Evolutionary conservation across 2,797 vertebrate genomes (phyloP).

Genomic region (Muscicapa striata): DNA sequence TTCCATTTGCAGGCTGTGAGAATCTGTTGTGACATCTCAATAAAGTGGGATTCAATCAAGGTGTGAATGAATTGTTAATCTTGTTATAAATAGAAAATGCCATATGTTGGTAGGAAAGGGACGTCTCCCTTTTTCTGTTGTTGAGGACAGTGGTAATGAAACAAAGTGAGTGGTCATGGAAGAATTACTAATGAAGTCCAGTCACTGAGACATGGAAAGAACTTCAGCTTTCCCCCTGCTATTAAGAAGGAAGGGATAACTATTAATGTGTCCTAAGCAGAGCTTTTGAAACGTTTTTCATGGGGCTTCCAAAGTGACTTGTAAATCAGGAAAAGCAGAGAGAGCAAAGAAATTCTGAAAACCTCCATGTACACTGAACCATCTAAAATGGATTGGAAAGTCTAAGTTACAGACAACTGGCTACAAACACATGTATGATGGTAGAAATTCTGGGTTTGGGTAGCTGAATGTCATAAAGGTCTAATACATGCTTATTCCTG

Average conservation of each 20-base stretch:
- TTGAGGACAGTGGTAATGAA: constrained; percentile 65
- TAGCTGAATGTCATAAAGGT: background rate
- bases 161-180: constrained; percentile 56
- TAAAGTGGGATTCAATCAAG: constrained; percentile 79
- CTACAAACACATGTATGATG: background rate
- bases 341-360: constrained; percentile 32
- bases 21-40: constrained; percentile 82
- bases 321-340: background rate
- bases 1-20: constrained; percentile 73
- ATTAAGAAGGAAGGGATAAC: background rate
- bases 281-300: background rate
- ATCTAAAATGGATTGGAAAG: background rate
- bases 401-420: background rate
- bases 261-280: background rate
- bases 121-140: constrained; percentile 42
- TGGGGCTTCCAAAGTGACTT: background rate
- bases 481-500: constrained; percentile 50
- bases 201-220: background rate
- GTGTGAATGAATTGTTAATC: constrained; percentile 81
- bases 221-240: background rate
- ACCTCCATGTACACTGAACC: background rate
- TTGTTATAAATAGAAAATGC: constrained; percentile 79
- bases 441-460: background rate
- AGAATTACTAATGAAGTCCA: constrained; percentile 23
- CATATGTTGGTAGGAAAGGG: constrained; percentile 73